Base-by-base conservation (phyloP, 2,797 vertebrate genomes). In the Lepidocolaptes lacrymiger region DNA sequence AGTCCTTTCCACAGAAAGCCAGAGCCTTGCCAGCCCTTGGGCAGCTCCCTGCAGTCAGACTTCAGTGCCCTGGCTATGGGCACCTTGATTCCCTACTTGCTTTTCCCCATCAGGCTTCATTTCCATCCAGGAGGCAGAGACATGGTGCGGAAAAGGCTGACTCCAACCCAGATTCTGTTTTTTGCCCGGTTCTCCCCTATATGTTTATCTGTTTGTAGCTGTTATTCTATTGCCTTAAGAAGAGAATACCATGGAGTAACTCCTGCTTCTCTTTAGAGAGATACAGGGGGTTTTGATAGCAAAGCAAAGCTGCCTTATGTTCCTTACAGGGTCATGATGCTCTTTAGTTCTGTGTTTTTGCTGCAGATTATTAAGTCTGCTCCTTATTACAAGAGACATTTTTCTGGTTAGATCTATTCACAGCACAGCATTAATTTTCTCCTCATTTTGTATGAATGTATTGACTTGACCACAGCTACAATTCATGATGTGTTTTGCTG, bases 361-460 rank as follows among this genome's bases (percentile, higher is more conserved):
- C 62, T 78, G n/a, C 79, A 68, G 26, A 71, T 36, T 71, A 32
- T 88, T 68, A 77, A 69, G 37, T 62, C 37, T 54, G 58, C 30
- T 78, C 36, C 37, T 80, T 79, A 78, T 88, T 85, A 83, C 32
- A 82, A 30, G 55, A 32, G 32, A 54, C 19, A 20, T 67, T 85
- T 91, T 91, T 82, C 74, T 43, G 67, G 71, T 73, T 62, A 37
- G 56, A 91, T 78, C 49, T 51, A 58, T 82, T 85, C 71, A 69
- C 15, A 74, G 61, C 61, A 87, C 52, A 89, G 62, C 79, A 80
- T 92, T 85, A 66, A 85, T 96, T 93, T 89, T 85, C 77, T 78
- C 77, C 91, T 91, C 54, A 64, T 89, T 96, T 91, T 48, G 30
- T 43, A 58, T 55, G 28, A 56, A 61, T 43, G 23, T 51, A 87